Evolutionary conservation across 2,888 invertebrate genomes (phyloP), one percentile per base, ranked within the genome.

Genomic region (Oxystoma pomonae): DNA sequence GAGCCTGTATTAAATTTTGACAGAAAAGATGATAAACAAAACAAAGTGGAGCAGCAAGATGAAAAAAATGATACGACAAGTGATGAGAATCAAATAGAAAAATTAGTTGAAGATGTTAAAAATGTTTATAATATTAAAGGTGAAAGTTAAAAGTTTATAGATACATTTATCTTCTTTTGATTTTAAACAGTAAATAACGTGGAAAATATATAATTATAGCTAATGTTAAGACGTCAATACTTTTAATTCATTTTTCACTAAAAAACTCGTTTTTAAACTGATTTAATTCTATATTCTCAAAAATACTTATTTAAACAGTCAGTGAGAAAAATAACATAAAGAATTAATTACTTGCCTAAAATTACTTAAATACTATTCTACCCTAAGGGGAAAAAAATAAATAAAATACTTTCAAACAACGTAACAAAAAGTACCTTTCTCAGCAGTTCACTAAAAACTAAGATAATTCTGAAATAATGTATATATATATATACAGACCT

Each of bases 1-100:
- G 74, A 75, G 52, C 74, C 76, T 16, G 61, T 68, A 59, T 64
- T 71, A 16, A 67, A 58, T 60, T 57, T 60, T 22, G 60, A 60
- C 16, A 62, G 62, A 20, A 64, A 59, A 35, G 59, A 9, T 50
- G 56, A 58, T n/a, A n/a, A n/a, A n/a, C n/a, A 57, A n/a, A 55
- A 55, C 5, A 55, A 56, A 52, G 22, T 50, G 17, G 35, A 16
- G 16, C 3, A 9, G 17, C 17, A 35, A 17, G 22, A 3, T 5
- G 53, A 17, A 22, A 57, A 61, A 22, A 18, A 18, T 35, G 12
- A 12, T 56, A n/a, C 21, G 7, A 49, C 7, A 7, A 12, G 16
- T 53, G 18, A 60, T 60, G 50, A 18, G 1, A 16, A 16, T n/a
- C 18, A 55, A 55, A 55, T 55, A 35, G 55, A 55, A 3, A 55